These are phyloP conservation scores for cattle (Bos taurus) DNA, from an alignment of 2,113 vertebrate genomes.

Conservation along the genomic window DNA sequence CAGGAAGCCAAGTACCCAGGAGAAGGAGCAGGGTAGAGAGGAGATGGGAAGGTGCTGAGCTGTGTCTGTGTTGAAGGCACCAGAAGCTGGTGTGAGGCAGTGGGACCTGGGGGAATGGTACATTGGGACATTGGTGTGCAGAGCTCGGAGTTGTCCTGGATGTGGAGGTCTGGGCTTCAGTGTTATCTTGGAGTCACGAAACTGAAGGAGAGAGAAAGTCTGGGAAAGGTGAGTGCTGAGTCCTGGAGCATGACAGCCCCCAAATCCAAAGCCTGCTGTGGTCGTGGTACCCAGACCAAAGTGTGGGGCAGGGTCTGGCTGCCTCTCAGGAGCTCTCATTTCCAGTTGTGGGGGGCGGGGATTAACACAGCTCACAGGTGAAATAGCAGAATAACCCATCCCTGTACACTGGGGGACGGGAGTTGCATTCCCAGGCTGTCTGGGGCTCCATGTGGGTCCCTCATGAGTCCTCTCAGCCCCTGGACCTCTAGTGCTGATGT, in stretches of 20 bases:
- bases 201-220: background rate
- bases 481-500: fast-evolving
- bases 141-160: background rate
- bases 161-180: background rate
- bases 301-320: background rate
- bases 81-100: background rate
- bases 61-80: background rate
- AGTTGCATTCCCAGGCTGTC: background rate
- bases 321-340: background rate
- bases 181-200: background rate
- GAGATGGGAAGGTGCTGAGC: background rate
- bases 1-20: background rate
- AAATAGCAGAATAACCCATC: background rate
- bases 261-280: background rate
- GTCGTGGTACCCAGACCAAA: background rate
- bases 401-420: no score
- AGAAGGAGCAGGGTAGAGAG: background rate
- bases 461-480: background rate
- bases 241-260: background rate
- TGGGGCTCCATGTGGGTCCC: background rate
- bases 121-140: fast-evolving
- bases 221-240: background rate
- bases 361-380: no score
- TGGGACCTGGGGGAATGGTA: fast-evolving
- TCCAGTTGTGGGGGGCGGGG: background rate